Evolutionary conservation across 2,113 vertebrate genomes (phyloP).

Genomic region (Hypomesus transpacificus): DNA sequence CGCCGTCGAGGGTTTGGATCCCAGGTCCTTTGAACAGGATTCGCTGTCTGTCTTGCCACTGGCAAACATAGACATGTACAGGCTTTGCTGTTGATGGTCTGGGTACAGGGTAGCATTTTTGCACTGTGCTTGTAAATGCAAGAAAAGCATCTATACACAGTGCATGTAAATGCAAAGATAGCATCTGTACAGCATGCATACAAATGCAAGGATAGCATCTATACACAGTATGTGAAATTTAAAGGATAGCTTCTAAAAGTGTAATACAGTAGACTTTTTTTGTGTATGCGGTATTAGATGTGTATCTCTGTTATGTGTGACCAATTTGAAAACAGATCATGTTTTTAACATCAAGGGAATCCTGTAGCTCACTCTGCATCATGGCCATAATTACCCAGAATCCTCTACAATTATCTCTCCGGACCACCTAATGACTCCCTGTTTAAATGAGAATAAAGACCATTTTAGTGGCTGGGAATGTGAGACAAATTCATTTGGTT

Average conservation of each 20-base stretch:
- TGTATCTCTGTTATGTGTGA: too few species aligned
- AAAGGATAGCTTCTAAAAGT: too few species aligned
- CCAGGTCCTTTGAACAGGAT: neutral
- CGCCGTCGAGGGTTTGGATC: neutral
- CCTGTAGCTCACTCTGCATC: constrained; percentile 27
- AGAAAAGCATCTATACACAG: too few species aligned
- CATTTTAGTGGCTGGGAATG: constrained; percentile 44
- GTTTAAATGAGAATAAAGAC: constrained; percentile 47
- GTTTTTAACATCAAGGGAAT: constrained; percentile 23
- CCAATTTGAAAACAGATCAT: neutral
- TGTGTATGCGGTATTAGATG: too few species aligned
- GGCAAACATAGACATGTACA: neutral
- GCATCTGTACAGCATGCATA: too few species aligned
- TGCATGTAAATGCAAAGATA: too few species aligned
- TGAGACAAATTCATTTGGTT: constrained; percentile 41
- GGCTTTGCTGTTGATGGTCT: too few species aligned
- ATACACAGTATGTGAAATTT: too few species aligned
- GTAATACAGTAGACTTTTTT: too few species aligned
- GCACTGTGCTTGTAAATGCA: too few species aligned
- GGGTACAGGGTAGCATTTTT: too few species aligned
- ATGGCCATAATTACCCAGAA: constrained; percentile 51
- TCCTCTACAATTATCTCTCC: constrained; percentile 46
- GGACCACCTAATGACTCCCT: constrained; percentile 46
- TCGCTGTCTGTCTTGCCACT: neutral
- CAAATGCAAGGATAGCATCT: too few species aligned